Conservation (phyloP, 2,113 vertebrate species). For the Pteruthius melanotis region DNA sequence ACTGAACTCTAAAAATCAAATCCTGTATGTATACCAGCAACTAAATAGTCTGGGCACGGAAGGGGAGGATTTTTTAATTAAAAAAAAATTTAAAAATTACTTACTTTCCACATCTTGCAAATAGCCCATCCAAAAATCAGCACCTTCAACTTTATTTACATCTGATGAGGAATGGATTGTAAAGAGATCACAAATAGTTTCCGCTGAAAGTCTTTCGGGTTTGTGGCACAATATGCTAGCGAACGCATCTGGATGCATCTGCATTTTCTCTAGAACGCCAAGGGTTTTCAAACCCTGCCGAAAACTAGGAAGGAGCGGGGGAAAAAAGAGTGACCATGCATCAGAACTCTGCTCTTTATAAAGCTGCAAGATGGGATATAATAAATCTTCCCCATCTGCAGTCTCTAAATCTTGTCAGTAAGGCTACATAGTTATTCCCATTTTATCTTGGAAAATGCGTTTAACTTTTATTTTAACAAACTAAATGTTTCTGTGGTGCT, state of each 20-base stretch:
- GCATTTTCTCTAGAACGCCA: constrained; percentile 87
- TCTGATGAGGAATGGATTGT: constrained; percentile 67
- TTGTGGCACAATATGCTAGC: constrained; percentile 78
- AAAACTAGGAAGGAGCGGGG: constrained; percentile 71
- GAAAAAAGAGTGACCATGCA: not conserved
- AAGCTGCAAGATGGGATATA: not conserved
- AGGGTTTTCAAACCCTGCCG: constrained; percentile 87
- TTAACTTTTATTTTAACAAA: not conserved
- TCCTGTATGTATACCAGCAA: not conserved
- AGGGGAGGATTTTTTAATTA: not conserved
- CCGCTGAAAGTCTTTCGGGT: constrained; percentile 74
- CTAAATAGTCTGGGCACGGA: not conserved
- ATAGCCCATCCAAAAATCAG: constrained; percentile 84
- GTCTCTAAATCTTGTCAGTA: not conserved
- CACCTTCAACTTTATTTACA: constrained; percentile 34
- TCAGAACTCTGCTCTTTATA: not conserved
- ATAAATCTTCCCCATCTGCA: not conserved
- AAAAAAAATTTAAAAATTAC: not conserved
- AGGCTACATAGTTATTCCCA: not conserved
- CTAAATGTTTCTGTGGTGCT: not conserved
- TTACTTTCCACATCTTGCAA: constrained; percentile 86
- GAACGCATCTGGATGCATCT: constrained; percentile 80
- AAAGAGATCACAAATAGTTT: constrained; percentile 77
- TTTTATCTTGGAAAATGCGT: not conserved
- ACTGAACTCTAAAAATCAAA: not conserved